These are phyloP conservation scores for Phyllopteryx taeniolatus DNA, from an alignment of 2,113 vertebrate species.

Conservation along the genomic window DNA sequence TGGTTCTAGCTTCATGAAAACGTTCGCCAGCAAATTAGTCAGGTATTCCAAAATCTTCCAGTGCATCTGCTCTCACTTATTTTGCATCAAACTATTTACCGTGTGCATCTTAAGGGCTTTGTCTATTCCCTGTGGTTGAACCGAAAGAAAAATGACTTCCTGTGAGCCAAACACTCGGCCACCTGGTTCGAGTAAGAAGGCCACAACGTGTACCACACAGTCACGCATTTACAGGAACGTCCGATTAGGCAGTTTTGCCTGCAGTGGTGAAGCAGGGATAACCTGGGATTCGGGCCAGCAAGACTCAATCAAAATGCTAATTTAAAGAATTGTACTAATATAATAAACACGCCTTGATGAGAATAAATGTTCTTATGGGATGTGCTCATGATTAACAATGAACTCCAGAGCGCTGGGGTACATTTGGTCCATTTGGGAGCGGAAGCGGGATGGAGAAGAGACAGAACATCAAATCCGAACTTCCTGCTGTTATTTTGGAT, in stretches of 20 bases:
- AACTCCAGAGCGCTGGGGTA: constrained; percentile 1
- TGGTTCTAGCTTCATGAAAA: neutral
- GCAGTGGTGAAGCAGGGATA: constrained; percentile 55
- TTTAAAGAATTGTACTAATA: neutral
- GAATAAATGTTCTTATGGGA: constrained; percentile 23
- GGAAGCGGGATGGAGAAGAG: neutral
- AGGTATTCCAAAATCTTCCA: constrained; percentile 30
- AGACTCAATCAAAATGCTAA: neutral
- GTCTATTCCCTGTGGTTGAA: constrained; percentile 50
- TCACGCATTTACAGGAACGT: constrained; percentile 52
- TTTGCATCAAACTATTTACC: constrained; percentile 27
- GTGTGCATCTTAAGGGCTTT: constrained; percentile 41
- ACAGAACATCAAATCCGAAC: constrained; percentile 20
- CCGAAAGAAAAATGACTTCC: constrained; percentile 40
- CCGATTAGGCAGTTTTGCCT: constrained; percentile 56
- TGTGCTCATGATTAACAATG: constrained; percentile 43
- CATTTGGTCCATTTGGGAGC: constrained; percentile 6
- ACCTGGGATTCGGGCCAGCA: constrained; percentile 45
- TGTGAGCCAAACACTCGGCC: constrained; percentile 56
- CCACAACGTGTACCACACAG: constrained; percentile 25
- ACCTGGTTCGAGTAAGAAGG: constrained; percentile 60
- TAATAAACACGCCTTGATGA: constrained; percentile 44
- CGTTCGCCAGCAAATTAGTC: neutral
- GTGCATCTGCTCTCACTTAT: constrained; percentile 28
- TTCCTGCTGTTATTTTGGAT: constrained; percentile 17